Evolutionary conservation across 2,888 invertebrate genomes (phyloP), one percentile per base, ranked within the genome.

Genomic region (Lithophane ornitopus): DNA sequence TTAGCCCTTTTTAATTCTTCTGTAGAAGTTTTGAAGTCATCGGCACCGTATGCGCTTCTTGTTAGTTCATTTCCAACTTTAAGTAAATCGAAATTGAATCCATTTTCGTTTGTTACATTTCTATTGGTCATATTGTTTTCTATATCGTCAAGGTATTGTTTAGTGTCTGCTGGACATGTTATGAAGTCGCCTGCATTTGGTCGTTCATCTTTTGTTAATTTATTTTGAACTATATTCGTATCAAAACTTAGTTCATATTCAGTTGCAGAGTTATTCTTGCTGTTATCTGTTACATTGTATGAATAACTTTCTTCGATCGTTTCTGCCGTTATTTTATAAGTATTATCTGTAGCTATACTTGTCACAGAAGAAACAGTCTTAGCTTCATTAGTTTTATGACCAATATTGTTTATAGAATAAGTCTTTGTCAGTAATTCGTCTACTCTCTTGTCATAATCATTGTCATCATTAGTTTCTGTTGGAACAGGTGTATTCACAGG

Each of bases 1-100:
- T 92, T 93, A 0, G 87, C 73, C 44, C 81, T 81, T 79, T 77
- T 89, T 9, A 88, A 71, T 54, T 91, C 87, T 56, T 85, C 81
- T 72, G 89, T 93, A 44, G 72, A 62, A 6, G 16, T 61, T 22
- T 56, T 78, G 6, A 79, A 66, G 14, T 82, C 86, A 26, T 73
- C 75, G 1, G 14, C 34, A 8, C 19, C 71, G 14, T 82, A 80
- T 1, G 70, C 78, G n/a, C 85, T 85, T 65, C 70, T 76, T 67
- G 74, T 59, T 11, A 78, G 2, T 3, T 22, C 28, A 34, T 74
- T 78, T 52, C 34, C 41, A 56, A 39, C 52, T 52, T n/a, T 82
- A 44, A 22, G 9, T 0, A 34, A 7, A 22, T 74, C 41, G 0
- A 62, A 69, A 77, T 77, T 70, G 44, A 77, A 82, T 54, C 22